Conservation (phyloP, 1,140 invertebrate genomes). For the Drosophila subobscura region DNA sequence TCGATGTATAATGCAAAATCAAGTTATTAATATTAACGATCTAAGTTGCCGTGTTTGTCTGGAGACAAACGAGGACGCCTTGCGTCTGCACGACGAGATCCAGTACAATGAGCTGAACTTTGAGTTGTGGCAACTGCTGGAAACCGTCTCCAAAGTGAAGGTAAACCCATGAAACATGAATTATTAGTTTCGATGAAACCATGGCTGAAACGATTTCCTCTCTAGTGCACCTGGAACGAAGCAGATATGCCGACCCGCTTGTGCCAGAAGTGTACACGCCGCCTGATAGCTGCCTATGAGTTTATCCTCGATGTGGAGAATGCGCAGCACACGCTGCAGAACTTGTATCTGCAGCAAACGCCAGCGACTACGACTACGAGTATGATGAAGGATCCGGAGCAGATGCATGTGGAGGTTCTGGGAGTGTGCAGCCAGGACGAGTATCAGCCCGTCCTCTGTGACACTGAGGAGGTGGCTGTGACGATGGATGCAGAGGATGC, state of each 20-base stretch:
- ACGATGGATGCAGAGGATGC: background rate
- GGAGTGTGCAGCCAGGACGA: constrained; percentile 3
- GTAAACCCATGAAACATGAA: constrained; percentile 23
- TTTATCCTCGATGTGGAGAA: constrained; percentile 61
- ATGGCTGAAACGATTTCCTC: background rate
- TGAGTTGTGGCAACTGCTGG: constrained; percentile 57
- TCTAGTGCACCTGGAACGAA: constrained; percentile 28
- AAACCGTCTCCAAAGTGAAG: constrained; percentile 59
- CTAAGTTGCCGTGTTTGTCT: constrained; percentile 65
- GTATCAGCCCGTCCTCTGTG: background rate
- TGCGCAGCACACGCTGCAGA: constrained; percentile 50
- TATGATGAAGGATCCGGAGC: constrained; percentile 1
- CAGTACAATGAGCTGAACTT: constrained; percentile 60
- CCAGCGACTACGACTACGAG: background rate
- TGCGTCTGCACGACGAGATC: constrained; percentile 62
- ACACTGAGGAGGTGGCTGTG: background rate
- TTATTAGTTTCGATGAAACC: background rate
- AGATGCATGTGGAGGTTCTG: constrained; percentile 7
- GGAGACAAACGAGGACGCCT: constrained; percentile 37
- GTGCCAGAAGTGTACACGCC: constrained; percentile 57
- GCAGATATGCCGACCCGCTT: constrained; percentile 54
- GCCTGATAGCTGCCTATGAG: constrained; percentile 65
- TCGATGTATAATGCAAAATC: constrained; percentile 17
- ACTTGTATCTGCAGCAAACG: constrained; percentile 10
- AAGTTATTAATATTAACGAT: constrained; percentile 19